These are phyloP conservation scores for Chaitophorus viminalis DNA, from an alignment of 2,888 invertebrate genomes.

Conservation along the genomic window DNA sequence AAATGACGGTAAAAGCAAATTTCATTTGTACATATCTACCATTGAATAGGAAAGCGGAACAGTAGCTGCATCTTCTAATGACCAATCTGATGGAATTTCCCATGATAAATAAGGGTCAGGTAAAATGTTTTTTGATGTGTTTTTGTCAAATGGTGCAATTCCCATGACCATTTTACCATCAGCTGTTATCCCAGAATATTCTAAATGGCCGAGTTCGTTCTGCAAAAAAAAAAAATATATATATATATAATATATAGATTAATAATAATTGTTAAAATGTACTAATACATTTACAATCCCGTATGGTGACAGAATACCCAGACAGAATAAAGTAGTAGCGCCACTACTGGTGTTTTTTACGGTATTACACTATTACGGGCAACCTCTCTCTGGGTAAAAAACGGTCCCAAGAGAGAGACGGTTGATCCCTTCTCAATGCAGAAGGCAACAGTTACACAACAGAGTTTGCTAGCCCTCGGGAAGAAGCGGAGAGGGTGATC, in stretches of 20 bases:
- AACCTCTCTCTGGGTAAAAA: too few relatives aligned
- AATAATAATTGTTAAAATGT: neutral
- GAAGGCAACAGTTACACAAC: too few relatives aligned
- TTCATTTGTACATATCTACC: constrained; percentile 65
- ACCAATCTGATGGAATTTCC: constrained; percentile 73
- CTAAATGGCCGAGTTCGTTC: constrained; percentile 68
- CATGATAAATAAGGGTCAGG: constrained; percentile 70
- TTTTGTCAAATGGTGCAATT: constrained; percentile 63
- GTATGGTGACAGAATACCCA: too few relatives aligned
- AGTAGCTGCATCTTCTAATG: constrained; percentile 74
- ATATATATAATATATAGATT: too few relatives aligned
- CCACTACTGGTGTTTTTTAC: too few relatives aligned
- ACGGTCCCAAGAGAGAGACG: too few relatives aligned
- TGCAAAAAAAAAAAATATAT: neutral
- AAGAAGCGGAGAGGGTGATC: too few relatives aligned
- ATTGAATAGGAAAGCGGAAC: constrained; percentile 75
- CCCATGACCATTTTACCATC: constrained; percentile 69
- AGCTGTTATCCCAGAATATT: constrained; percentile 70
- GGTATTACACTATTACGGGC: too few relatives aligned
- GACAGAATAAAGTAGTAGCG: too few relatives aligned
- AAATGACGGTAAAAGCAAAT: neutral
- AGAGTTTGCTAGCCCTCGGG: too few relatives aligned
- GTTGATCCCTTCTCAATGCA: too few relatives aligned
- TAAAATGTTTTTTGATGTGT: constrained; percentile 70
- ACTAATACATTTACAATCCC: too few relatives aligned